Evolutionary conservation across 2,113 vertebrate genomes (phyloP).

Genomic region (Lagopus muta): DNA sequence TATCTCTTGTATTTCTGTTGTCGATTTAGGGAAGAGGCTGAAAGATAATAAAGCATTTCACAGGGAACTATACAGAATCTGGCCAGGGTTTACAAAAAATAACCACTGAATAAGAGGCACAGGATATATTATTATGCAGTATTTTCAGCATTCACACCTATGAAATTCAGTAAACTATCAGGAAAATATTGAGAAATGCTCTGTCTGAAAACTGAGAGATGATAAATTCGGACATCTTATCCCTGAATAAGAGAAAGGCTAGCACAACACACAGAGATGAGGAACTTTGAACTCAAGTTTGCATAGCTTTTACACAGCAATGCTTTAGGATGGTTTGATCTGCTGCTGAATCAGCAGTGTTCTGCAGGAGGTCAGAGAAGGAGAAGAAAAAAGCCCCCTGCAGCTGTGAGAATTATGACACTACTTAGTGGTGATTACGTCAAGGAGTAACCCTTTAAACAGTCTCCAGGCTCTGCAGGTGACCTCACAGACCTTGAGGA

Average conservation of each 20-base stretch:
- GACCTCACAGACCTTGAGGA: not conserved
- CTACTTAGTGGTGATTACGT: not conserved
- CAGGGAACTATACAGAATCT: not conserved
- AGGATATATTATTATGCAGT: not conserved
- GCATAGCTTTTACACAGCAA: not conserved
- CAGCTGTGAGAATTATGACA: not conserved
- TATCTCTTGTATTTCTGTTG: not conserved
- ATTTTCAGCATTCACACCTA: not conserved
- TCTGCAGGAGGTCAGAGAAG: not conserved
- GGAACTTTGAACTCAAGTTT: not conserved
- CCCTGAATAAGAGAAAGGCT: not conserved
- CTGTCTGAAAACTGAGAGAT: not conserved
- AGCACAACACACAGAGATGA: not conserved
- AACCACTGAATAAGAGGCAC: not conserved
- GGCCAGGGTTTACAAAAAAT: not conserved
- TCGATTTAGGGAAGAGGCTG: not conserved
- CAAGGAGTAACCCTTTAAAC: not conserved
- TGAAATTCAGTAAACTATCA: not conserved
- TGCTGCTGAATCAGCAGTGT: not conserved
- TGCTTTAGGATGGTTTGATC: not conserved
- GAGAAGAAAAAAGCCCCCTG: not conserved
- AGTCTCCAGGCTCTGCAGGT: not conserved
- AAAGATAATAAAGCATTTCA: not conserved
- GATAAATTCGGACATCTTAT: not conserved
- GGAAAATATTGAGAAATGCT: not conserved